Evolutionary conservation across 2,113 vertebrate genomes (phyloP).

Genomic region (Alaudala cheleensis): DNA sequence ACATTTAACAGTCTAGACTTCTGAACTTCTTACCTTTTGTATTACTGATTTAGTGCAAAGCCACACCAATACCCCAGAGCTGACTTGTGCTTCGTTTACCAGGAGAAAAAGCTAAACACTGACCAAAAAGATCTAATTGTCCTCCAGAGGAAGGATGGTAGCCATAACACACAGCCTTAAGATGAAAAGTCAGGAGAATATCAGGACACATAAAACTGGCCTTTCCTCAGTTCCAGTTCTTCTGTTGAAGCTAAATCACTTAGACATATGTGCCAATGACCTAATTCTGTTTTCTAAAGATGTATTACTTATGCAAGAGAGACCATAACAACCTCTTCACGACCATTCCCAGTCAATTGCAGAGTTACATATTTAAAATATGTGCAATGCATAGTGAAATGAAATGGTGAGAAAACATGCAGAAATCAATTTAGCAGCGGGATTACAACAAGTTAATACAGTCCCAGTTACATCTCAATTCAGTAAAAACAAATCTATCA

Average conservation of each 20-base stretch:
- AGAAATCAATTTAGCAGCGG: not conserved
- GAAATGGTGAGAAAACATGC: not conserved
- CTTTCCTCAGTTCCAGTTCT: not conserved
- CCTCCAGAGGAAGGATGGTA: not conserved
- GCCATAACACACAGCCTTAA: not conserved
- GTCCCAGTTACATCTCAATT: not conserved
- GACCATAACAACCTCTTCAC: constrained; percentile 10
- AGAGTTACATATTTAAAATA: not conserved
- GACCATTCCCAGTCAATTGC: not conserved
- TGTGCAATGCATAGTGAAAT: not conserved
- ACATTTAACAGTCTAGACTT: not conserved
- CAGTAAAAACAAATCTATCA: not conserved
- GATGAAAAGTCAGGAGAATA: not conserved
- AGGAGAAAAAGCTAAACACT: not conserved
- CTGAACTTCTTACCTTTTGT: not conserved
- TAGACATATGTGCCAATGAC: constrained; percentile 38
- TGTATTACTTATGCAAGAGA: constrained; percentile 54
- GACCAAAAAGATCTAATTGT: not conserved
- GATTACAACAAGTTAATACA: not conserved
- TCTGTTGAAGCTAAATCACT: constrained; percentile 43
- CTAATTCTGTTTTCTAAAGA: constrained; percentile 60
- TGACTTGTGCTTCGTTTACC: not conserved
- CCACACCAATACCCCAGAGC: not conserved
- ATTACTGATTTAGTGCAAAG: not conserved
- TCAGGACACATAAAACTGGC: not conserved